Evolutionary conservation across 2,888 invertebrate genomes (phyloP), one percentile per base, ranked within the genome.

Genomic region (Timandra comae): DNA sequence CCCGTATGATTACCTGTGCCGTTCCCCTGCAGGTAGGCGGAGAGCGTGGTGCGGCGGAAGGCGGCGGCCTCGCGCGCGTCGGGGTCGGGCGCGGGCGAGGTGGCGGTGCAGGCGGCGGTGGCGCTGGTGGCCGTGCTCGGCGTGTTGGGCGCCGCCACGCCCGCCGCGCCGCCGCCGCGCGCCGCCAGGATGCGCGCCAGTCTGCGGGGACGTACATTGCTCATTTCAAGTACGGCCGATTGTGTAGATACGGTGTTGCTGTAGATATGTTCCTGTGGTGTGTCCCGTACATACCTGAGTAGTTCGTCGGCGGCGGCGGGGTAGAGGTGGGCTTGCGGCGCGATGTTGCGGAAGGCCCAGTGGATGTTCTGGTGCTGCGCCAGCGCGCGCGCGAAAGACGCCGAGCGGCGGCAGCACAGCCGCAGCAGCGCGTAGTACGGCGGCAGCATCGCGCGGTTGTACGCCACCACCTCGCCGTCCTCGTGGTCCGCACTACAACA

Each of bases 301-400:
- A 97, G 72, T 68, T 97, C 97, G 52, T 97, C 97, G 1, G 97
- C 96, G 9, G 97, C 97, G 43, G 91, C 91, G 9, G 95, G 92
- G 82, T 98, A 98, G 55, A 97, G 93, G 11, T 95, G 95, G 3
- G 96, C 95, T 78, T 96, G 96, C n/a, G 97, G 96, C 19, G 96
- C 95, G 46, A 98, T 97, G 75, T 97, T 97, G 63, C 97, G 93
- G 76, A 97, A 97, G 12, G 97, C 97, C 97, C 97, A 98, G 67
- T 96, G 95, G 25, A 98, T 90, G 86, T 98, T 98, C 79, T 97
- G 97, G 81, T 98, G 97, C 49, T 92, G 92, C 0, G 96, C 95
- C 34, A 98, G 86, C 60, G 94, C 91, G 32, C 96, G 88, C 3
- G 96, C 94, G 73, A 98, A 96, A 12, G 91, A 81, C 27, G 92